Conservation (phyloP, 1,140 invertebrate genomes). For the Drosophila novamexicana region DNA sequence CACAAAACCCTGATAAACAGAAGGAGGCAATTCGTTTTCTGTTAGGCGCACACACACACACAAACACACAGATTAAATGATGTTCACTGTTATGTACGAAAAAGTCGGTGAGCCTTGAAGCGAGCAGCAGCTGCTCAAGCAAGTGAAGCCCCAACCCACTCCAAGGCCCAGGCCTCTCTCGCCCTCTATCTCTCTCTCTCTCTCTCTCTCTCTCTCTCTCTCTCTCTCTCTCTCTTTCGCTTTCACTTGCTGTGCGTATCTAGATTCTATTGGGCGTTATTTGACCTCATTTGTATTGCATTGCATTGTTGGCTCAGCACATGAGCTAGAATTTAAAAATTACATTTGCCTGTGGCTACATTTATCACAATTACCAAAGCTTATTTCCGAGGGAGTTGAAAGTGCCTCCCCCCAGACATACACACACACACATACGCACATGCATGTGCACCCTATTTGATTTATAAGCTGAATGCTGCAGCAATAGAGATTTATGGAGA, state of each 20-base stretch:
- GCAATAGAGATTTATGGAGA: not conserved
- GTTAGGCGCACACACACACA: constrained; percentile 27
- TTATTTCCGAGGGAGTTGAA: not conserved
- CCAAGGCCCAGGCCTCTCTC: not conserved
- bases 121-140: constrained; percentile 26
- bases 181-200: not conserved
- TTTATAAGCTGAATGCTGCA: constrained; percentile 3
- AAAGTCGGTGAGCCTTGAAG: constrained; percentile 48
- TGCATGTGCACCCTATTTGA: not conserved
- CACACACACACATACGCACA: not conserved
- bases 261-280: constrained; percentile 46
- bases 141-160: not conserved
- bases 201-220: not conserved
- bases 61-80: constrained; percentile 30
- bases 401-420: not conserved
- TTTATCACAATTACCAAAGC: constrained; percentile 29
- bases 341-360: constrained; percentile 7
- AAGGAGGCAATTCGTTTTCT: constrained; percentile 48
- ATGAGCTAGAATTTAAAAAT: constrained; percentile 11
- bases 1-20: constrained; percentile 21
- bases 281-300: constrained; percentile 46
- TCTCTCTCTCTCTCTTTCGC: not conserved
- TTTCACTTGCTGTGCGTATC: constrained; percentile 2
- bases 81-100: constrained; percentile 47
- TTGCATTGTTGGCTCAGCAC: constrained; percentile 6